Base-by-base conservation (phyloP, 2,888 invertebrate genomes). In the Smittia aterrima region DNA sequence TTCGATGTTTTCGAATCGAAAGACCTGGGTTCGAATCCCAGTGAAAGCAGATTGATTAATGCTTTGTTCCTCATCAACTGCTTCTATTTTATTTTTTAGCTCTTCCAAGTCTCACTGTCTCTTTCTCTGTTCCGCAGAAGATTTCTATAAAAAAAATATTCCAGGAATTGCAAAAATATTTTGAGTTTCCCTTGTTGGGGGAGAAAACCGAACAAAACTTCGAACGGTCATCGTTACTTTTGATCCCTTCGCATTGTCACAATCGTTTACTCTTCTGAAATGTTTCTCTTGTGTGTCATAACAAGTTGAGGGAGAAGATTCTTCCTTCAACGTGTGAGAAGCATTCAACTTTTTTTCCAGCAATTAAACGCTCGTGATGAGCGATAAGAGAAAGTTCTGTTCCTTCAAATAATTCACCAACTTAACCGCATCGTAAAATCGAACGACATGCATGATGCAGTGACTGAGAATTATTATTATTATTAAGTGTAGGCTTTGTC, bases 351-450 rank as follows among this genome's bases (percentile, higher is more conserved):
- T 47, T 7, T 38, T 58, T 64, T 64, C 64, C 64, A 64, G 64
- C 64, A 64, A 64, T 64, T 64, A 64, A 64, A 64, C 22, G 64
- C 22, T 64, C 64, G n/a, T 64, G 64, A 64, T 64, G 7, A 64
- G 25, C 64, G 64, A 64, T 64, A 64, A 64, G 16, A 20, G 22
- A 47, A 16, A 47, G 32, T 32, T n/a, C 47, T 11, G 16, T 11
- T 47, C 1, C 27, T 64, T 64, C 27, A 25, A n/a, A 40, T 72
- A 62, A 72, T 58, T 72, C 32, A 72, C 62, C 54, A 38, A 72
- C 72, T 62, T 58, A 70, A 70, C 70, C 72, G 27, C 72, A 72
- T 62, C 72, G 58, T 72, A 72, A 72, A 72, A 72, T 72, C 72
- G 58, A 72, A 72, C 70, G 1, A 47, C 66, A 66, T 38, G 22